Evolutionary conservation across 2,888 invertebrate species (phyloP).

Genomic region (Eristalinus sepulchralis): DNA sequence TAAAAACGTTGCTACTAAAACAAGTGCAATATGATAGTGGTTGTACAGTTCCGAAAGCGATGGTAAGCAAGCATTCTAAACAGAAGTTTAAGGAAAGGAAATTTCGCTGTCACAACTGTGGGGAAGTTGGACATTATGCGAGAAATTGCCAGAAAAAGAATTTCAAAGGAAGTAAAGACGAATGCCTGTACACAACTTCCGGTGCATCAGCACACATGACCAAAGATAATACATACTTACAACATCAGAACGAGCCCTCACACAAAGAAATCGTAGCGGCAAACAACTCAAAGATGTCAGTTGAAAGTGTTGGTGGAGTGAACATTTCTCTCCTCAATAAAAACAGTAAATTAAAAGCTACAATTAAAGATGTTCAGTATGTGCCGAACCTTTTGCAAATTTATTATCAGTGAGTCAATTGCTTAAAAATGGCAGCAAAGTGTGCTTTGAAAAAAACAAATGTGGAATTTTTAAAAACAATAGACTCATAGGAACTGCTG

Average conservation of each 20-base stretch:
- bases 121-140: conserved; percentile 7
- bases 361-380: background rate
- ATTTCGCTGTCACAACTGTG: conserved; percentile 33
- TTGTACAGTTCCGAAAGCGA: background rate
- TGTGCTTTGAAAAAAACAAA: background rate
- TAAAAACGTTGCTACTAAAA: conserved; percentile 10
- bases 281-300: conserved; percentile 17
- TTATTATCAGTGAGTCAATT: conserved; percentile 20
- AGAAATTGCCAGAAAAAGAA: conserved; percentile 5
- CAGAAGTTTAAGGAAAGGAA: conserved; percentile 5
- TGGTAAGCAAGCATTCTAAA: conserved; percentile 8
- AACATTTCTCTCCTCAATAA: background rate
- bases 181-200: conserved; percentile 16
- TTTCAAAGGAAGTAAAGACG: background rate
- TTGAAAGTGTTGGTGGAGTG: conserved; percentile 6
- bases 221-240: background rate
- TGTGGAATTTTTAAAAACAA: background rate
- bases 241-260: background rate
- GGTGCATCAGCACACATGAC: conserved; percentile 34
- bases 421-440: background rate
- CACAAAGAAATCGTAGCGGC: conserved; percentile 13
- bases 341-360: background rate
- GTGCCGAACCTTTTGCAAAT: conserved; percentile 12
- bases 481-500: background rate
- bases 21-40: background rate